Evolutionary conservation across 2,113 vertebrate species (phyloP).

Genomic region (Halichoeres trimaculatus): DNA sequence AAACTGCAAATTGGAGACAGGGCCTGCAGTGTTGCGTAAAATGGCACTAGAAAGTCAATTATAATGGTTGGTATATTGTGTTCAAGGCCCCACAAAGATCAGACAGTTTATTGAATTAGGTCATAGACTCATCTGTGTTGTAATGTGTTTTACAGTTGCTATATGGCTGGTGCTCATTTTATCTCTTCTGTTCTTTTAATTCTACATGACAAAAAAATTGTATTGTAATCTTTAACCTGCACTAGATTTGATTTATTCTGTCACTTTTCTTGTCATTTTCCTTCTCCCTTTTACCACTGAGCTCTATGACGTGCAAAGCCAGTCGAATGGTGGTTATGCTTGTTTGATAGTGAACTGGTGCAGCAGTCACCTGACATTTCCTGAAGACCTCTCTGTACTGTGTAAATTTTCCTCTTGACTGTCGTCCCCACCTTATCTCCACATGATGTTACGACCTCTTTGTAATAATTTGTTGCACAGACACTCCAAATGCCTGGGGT

Average conservation of each 20-base stretch:
- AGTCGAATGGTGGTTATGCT: not conserved
- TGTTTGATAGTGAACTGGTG: constrained; percentile 15
- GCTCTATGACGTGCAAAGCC: too few species aligned
- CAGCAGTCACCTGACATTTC: not conserved
- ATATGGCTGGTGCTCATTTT: not conserved
- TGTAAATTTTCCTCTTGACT: constrained; percentile 2
- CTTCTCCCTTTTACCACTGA: too few species aligned
- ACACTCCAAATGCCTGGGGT: constrained; percentile 24
- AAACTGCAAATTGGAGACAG: constrained; percentile 43
- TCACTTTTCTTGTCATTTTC: not conserved
- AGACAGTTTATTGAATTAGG: not conserved
- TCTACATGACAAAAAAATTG: too few species aligned
- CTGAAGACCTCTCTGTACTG: not conserved
- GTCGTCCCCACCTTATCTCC: not conserved
- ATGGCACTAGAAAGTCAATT: constrained; percentile 32
- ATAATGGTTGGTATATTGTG: not conserved
- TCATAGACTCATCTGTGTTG: not conserved
- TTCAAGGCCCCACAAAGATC: not conserved
- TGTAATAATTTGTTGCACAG: constrained; percentile 15
- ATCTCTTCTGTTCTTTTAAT: not conserved
- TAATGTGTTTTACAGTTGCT: not conserved
- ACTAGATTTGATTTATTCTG: not conserved
- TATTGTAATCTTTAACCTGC: too few species aligned
- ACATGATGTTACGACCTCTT: constrained; percentile 5
- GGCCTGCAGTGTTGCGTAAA: not conserved